Base-by-base conservation (phyloP, 2,888 invertebrate genomes). In the Lepidochrysops patricia region DNA sequence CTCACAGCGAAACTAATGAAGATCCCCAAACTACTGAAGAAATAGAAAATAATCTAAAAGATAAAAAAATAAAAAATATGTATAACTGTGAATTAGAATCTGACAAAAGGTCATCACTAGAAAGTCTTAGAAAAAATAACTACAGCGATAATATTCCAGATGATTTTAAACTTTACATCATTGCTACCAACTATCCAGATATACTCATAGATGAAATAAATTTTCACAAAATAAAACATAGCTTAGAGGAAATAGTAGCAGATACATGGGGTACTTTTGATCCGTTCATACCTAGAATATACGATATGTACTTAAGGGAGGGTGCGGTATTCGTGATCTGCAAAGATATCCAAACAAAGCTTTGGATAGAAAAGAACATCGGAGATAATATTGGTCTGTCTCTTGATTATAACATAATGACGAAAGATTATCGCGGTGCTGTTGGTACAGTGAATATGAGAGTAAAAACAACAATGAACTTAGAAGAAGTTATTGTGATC, bases 251-350 rank as follows among this genome's bases (percentile, higher is more conserved):
- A 7, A 71, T 82, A 9, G 72, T 84, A 0, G 66, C 73, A 26
- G 77, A 80, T 15, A 66, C 66, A 0, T 60, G 76, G 2, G 71
- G 65, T 19, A 70, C 72, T 3, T 49, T 73, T 0, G 65, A 66
- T 0, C 70, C 70, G 0, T 66, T 64, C 0, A 68, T 79, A 52
- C 87, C 86, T 0, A 82, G 75, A 64, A 78, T 83, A 35, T 82
- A 86, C 57, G 87, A 88, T 35, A 77, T 87, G 63, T 87, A 88
- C 60, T 63, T 87, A 23, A 86, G 86, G 58, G 88, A 88, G 57
- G 88, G 88, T 1, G 86, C 86, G 0, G 85, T 87, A 7, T 88
- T 88, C 60, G 74, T 86, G 1, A 87, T 88, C 7, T 85, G 86
- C 37, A 75, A 77, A 4, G 73, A 80, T 58, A 74, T 77, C 66